phyloP scores from a whole-genome alignment of 2,797 vertebrate genomes.

The Aplochiton taeniatus region DNA sequence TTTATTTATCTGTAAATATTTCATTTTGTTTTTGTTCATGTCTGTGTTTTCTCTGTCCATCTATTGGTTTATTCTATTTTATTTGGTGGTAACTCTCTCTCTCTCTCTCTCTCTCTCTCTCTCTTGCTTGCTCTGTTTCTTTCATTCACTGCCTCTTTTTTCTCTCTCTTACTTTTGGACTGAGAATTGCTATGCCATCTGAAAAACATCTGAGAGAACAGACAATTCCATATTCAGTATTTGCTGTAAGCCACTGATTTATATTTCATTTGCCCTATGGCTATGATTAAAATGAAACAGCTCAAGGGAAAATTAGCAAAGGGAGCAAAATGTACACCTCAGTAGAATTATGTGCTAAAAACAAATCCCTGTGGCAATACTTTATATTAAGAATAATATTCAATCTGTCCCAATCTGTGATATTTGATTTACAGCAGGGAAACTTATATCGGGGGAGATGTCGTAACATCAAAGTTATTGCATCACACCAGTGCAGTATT shows the following conservation, averaged over 20 bases:
- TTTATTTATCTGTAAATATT: neutral
- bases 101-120: neutral
- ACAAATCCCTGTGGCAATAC: neutral
- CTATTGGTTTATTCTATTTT: neutral
- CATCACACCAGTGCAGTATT: neutral
- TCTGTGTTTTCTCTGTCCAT: neutral
- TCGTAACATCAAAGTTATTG: neutral
- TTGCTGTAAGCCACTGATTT: conserved; percentile 29
- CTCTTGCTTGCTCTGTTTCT: neutral
- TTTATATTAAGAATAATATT: neutral
- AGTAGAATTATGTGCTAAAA: neutral
- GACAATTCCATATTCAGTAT: conserved; percentile 34
- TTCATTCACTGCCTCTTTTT: neutral
- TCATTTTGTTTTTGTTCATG: neutral
- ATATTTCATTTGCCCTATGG: conserved; percentile 39
- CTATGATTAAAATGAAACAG: conserved; percentile 32
- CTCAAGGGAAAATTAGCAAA: conserved; percentile 5
- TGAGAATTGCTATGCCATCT: neutral
- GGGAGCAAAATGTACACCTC: conserved; percentile 12
- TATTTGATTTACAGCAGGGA: neutral
- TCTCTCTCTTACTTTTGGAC: neutral
- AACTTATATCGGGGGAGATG: neutral
- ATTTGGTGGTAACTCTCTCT: neutral
- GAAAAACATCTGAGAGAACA: conserved; percentile 21
- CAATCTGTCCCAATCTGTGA: neutral